Conservation (phyloP, 1,140 invertebrate genomes). For the Zeugodacus cucurbitae region DNA sequence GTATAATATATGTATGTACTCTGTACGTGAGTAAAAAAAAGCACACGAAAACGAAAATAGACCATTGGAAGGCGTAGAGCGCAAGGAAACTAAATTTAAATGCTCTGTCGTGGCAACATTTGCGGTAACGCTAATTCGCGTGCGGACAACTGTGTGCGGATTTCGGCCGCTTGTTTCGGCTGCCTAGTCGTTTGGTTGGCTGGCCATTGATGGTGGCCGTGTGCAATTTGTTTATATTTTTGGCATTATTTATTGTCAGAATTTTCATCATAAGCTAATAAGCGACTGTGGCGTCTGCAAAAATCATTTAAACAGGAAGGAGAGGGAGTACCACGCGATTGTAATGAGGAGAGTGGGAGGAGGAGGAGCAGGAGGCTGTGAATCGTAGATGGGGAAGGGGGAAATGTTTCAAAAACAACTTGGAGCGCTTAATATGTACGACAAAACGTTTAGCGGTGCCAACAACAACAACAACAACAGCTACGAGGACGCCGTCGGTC, state of each 20-base stretch:
- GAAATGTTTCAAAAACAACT: neutral
- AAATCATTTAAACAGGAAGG: constrained; percentile 1
- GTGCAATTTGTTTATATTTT: constrained; percentile 66
- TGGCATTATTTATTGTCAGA: constrained; percentile 45
- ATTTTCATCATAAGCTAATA: constrained; percentile 46
- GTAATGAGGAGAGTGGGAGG: neutral
- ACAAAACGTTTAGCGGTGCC: neutral
- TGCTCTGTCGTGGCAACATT: neutral
- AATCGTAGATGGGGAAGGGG: neutral
- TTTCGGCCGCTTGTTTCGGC: neutral
- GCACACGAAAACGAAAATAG: constrained; percentile 1
- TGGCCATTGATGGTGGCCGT: constrained; percentile 53
- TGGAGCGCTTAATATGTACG: neutral
- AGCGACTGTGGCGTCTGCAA: constrained; percentile 42
- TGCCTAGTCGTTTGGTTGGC: constrained; percentile 23
- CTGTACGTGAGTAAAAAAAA: neutral
- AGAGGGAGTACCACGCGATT: neutral
- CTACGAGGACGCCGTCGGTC: neutral
- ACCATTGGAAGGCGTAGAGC: constrained; percentile 1
- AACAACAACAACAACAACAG: neutral
- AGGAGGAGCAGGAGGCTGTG: neutral
- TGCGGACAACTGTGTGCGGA: neutral
- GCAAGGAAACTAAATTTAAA: constrained; percentile 39
- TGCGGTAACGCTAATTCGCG: constrained; percentile 2
- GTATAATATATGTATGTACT: constrained; percentile 1